Evolutionary conservation across 2,113 vertebrate species (phyloP), one percentile per base, ranked within the genome.

Genomic region (Zosterops hypoxanthus): DNA sequence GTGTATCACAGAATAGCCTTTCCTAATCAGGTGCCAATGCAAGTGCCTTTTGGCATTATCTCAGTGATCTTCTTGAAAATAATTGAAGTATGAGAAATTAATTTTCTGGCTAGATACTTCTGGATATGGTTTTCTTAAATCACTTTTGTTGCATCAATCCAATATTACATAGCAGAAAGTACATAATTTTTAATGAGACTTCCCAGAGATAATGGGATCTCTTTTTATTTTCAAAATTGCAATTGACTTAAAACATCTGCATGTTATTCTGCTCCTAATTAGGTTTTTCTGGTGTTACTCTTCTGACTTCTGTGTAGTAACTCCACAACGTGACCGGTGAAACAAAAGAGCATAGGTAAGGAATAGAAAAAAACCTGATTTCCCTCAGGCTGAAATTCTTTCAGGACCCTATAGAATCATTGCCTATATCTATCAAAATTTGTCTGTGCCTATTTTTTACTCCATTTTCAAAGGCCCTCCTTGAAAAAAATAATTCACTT

Each of bases 151-250:
- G 47, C 60, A 86, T 83, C 82, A 78, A 55, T 72, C 82, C 31
- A 39, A 65, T n/a, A 34, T 28, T 47, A 75, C 4, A 5, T 47
- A 65, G 60, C 42, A 56, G 64, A 81, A 79, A 89, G 70, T n/a
- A 92, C 25, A 11, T 57, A 16, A 71, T 72, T 88, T 92, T 94
- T 77, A 88, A 80, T 80, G 59, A 83, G 46, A 73, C 1, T 6
- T 65, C 60, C 28, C 1, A 1, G 60, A 90, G 46, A 80, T 93
- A 90, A 86, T 4, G 2, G 12, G 55, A 83, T 77, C 22, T 66
- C 34, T 73, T 64, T 73, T 86, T 95, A 63, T 86, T 93, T 80
- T 86, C 68, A 68, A 82, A 92, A 87, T 20, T 68, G 55, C 49
- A 79, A 42, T 21, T 88, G 44, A 88, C 53, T 93, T 93, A 34